Evolutionary conservation across 2,888 invertebrate species (phyloP).

Genomic region (Tribolium freemani): DNA sequence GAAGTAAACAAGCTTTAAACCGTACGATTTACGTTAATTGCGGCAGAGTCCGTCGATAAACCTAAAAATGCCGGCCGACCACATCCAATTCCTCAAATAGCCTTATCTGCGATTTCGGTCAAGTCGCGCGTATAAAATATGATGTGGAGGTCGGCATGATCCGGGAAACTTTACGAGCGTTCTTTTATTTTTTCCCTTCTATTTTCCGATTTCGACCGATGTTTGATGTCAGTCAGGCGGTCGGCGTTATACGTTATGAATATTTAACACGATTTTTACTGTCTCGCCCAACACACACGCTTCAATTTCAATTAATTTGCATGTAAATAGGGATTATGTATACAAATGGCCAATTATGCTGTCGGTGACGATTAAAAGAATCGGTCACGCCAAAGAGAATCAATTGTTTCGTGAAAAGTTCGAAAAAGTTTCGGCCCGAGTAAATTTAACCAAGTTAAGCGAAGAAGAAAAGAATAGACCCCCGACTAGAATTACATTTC

Average conservation of each 20-base stretch:
- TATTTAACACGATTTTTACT: constrained; percentile 29
- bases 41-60: not conserved
- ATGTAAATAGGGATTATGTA: not conserved
- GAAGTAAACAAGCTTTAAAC: constrained; percentile 17
- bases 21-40: constrained; percentile 6
- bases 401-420: not conserved
- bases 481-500: constrained; percentile 12
- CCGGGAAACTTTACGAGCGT: not conserved
- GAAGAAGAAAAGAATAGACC: not conserved
- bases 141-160: not conserved
- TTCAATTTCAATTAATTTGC: constrained; percentile 23
- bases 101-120: not conserved
- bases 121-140: not conserved
- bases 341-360: not conserved
- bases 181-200: constrained; percentile 1
- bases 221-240: constrained; percentile 6
- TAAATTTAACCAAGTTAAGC: constrained; percentile 18
- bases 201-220: not conserved
- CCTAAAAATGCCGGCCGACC: not conserved
- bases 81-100: constrained; percentile 9
- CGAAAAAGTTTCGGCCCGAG: constrained; percentile 5
- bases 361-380: not conserved
- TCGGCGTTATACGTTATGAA: constrained; percentile 10
- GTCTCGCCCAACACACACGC: constrained; percentile 14
- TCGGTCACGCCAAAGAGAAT: not conserved